A percentile compares a stretch with the other conserved stretches of the same genome.
These are phyloP conservation scores for Diorhabda elongata DNA, from an alignment of 1,140 invertebrate species.

Conservation along the genomic window DNA sequence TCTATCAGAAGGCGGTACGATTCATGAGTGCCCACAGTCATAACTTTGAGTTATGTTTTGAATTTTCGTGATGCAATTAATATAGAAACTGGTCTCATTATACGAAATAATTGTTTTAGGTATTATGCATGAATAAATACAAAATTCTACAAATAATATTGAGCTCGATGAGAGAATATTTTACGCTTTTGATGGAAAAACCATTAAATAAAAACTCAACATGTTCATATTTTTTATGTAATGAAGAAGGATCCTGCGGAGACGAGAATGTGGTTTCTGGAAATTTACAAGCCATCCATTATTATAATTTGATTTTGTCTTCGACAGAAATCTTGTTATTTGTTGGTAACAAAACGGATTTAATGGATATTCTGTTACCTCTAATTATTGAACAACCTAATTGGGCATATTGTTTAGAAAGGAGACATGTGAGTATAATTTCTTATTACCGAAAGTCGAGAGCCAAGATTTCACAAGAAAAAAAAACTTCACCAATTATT, in stretches of 20 bases:
- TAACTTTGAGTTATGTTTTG: no score
- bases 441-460: neutral
- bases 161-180: constrained; percentile 29
- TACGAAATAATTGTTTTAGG: constrained; percentile 44
- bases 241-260: constrained; percentile 47
- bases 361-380: constrained; percentile 58
- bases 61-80: no score
- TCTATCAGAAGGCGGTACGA: no score
- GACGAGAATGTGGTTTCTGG: constrained; percentile 34
- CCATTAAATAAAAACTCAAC: constrained; percentile 30
- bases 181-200: constrained; percentile 31
- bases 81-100: no score
- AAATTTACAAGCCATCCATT: constrained; percentile 47
- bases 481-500: no score
- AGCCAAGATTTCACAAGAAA: no score
- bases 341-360: constrained; percentile 58
- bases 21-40: no score
- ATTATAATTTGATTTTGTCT: constrained; percentile 39
- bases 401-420: constrained; percentile 67
- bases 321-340: constrained; percentile 52
- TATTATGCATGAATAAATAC: constrained; percentile 63
- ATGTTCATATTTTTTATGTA: constrained; percentile 65
- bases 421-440: constrained; percentile 57
- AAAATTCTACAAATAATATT: constrained; percentile 47
- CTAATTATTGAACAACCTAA: constrained; percentile 53